phyloP scores from a whole-genome alignment of 2,113 vertebrate species.

The Alouatta palliata region DNA sequence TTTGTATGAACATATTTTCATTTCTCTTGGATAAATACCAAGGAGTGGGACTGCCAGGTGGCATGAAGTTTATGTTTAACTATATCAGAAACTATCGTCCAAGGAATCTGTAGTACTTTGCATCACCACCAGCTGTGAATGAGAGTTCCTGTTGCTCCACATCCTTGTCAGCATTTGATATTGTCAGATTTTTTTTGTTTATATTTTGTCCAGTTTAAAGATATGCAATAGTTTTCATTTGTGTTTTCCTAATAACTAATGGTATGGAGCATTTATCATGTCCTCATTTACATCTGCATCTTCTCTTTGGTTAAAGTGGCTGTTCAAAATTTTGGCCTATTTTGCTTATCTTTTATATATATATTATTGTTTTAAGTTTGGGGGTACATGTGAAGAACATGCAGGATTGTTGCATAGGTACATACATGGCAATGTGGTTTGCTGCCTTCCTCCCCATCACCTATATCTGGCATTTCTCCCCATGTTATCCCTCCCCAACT shows the following conservation, averaged over 20 bases:
- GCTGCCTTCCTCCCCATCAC: too few species aligned
- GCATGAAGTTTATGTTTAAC: not conserved
- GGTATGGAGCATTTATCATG: not conserved
- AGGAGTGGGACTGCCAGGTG: not conserved
- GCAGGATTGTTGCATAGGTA: too few species aligned
- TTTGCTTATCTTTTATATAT: not conserved
- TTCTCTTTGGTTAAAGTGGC: not conserved
- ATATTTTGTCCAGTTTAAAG: not conserved
- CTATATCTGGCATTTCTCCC: too few species aligned
- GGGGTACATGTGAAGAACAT: too few species aligned
- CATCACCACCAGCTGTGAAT: not conserved
- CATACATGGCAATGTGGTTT: too few species aligned
- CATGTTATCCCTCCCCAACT: too few species aligned
- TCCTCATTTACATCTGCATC: not conserved
- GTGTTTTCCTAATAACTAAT: not conserved
- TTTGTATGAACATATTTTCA: not conserved
- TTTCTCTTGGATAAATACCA: not conserved
- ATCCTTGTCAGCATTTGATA: not conserved
- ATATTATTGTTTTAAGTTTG: too few species aligned
- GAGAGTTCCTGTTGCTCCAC: not conserved
- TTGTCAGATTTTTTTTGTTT: not conserved
- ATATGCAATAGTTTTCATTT: not conserved
- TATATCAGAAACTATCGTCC: not conserved
- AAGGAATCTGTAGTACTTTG: not conserved
- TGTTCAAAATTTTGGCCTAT: not conserved